phyloP scores from a whole-genome alignment of 2,888 invertebrate species.

The Temnothorax rugatulus region DNA sequence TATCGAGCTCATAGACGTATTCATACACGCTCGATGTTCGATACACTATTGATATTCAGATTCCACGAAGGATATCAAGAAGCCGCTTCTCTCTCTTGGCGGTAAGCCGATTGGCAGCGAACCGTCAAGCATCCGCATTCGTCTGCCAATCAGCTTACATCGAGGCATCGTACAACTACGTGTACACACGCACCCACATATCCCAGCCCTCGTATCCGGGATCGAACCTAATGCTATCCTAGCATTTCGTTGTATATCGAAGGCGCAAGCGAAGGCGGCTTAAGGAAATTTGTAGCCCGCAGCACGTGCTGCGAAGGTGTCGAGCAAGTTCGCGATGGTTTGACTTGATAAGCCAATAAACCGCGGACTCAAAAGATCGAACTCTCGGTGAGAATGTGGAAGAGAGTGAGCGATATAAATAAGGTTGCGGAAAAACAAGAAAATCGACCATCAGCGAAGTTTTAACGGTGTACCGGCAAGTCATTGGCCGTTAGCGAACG shows the following conservation, averaged over 20 bases:
- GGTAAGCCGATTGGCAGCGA: conserved; percentile 74
- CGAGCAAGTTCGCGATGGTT: conserved; percentile 60
- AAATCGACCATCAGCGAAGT: conserved; percentile 50
- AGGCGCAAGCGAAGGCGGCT: conserved; percentile 67
- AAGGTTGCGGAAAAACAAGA: neutral
- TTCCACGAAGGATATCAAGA: conserved; percentile 56
- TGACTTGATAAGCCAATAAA: conserved; percentile 75
- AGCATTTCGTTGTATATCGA: conserved; percentile 48
- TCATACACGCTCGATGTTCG: conserved; percentile 22
- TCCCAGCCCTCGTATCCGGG: neutral
- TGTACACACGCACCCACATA: neutral
- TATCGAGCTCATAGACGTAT: conserved; percentile 22
- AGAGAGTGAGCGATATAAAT: conserved; percentile 29
- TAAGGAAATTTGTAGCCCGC: conserved; percentile 68
- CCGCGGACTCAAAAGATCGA: conserved; percentile 58
- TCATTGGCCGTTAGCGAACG: conserved; percentile 59
- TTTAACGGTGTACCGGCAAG: conserved; percentile 54
- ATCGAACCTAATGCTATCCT: conserved; percentile 21
- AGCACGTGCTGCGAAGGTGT: conserved; percentile 59
- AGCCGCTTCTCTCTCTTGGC: conserved; percentile 57
- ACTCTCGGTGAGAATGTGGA: conserved; percentile 42
- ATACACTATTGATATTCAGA: conserved; percentile 70
- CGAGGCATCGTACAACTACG: conserved; percentile 49
- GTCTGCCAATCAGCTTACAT: conserved; percentile 76
- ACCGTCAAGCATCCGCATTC: conserved; percentile 71